phyloP scores from a whole-genome alignment of 2,797 vertebrate species.

The Rhinichthys osculus region DNA sequence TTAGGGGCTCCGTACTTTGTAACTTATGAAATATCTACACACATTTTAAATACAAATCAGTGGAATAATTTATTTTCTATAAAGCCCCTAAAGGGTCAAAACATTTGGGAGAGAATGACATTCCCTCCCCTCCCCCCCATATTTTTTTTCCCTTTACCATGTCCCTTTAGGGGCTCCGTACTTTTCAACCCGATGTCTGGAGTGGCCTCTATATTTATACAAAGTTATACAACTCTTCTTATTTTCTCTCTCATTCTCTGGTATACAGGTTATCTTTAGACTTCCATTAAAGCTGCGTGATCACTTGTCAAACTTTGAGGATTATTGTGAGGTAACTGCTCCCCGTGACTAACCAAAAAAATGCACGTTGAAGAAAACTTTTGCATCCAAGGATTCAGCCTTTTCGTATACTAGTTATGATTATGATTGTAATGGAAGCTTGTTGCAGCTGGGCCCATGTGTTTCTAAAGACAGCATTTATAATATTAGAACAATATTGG shows the following conservation, averaged over 20 bases:
- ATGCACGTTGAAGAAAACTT: not conserved
- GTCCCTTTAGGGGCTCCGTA: not conserved
- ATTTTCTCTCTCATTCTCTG: not conserved
- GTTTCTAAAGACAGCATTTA: not conserved
- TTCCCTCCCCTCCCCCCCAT: too few species aligned
- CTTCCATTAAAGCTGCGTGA: not conserved
- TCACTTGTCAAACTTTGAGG: not conserved
- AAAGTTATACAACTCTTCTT: not conserved
- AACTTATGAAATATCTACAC: constrained; percentile 4
- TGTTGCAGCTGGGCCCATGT: not conserved
- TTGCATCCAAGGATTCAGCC: not conserved
- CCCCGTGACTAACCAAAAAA: not conserved
- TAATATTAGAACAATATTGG: not conserved
- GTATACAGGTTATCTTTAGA: not conserved
- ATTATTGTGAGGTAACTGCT: not conserved
- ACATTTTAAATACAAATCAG: not conserved
- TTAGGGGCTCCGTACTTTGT: not conserved
- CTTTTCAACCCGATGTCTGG: not conserved
- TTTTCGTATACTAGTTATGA: too few species aligned
- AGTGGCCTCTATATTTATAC: not conserved
- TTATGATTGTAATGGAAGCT: not conserved
- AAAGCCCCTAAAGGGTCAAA: not conserved
- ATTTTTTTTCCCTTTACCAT: not conserved
- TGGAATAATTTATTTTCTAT: not conserved
- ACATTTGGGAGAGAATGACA: not conserved